These are phyloP conservation scores for Dexiosoma caninum DNA, from an alignment of 2,888 invertebrate genomes.

Conservation along the genomic window DNA sequence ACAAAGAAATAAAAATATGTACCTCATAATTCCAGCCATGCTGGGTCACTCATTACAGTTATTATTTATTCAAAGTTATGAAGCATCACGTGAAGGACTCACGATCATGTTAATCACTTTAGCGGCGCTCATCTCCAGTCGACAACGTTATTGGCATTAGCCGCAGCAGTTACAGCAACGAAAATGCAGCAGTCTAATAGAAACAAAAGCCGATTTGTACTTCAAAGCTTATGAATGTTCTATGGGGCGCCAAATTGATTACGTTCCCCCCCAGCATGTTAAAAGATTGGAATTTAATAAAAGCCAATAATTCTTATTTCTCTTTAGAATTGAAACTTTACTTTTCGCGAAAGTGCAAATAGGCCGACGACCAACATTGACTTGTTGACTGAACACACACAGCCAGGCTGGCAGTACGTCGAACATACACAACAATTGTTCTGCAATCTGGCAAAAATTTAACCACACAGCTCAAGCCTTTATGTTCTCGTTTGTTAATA, in stretches of 20 bases:
- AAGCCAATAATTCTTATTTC: constrained; percentile 1
- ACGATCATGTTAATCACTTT: no score
- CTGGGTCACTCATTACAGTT: no score
- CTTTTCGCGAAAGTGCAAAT: not conserved
- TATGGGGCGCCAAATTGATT: constrained; percentile 59
- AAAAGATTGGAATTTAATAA: constrained; percentile 21
- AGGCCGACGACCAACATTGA: not conserved
- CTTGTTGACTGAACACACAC: not conserved
- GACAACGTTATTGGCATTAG: not conserved
- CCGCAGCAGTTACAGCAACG: not conserved
- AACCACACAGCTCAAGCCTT: not conserved
- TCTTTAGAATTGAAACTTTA: not conserved
- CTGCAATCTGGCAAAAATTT: not conserved
- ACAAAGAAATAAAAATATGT: no score
- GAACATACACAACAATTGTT: not conserved
- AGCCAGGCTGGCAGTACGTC: not conserved
- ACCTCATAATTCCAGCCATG: no score
- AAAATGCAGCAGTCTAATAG: not conserved
- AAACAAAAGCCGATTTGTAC: constrained; percentile 28
- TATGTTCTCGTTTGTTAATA: not conserved
- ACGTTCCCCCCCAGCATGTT: constrained; percentile 44
- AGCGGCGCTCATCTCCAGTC: no score
- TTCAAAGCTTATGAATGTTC: constrained; percentile 53
- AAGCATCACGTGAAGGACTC: no score
- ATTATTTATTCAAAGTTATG: no score